Evolutionary conservation across 2,797 vertebrate species (phyloP).

Genomic region (Cyclopterus lumpus): DNA sequence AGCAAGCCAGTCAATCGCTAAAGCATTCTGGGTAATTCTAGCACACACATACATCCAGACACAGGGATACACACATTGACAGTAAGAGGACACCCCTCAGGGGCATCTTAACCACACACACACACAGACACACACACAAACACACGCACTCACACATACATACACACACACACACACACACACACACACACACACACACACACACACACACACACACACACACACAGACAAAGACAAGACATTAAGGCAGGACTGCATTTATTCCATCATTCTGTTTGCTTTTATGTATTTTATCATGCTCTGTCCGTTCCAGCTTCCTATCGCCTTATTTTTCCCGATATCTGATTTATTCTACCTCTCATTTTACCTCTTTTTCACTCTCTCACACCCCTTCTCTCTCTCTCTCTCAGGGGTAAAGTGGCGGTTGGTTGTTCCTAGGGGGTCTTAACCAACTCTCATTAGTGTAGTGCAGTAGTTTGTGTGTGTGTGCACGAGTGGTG

Average conservation of each 20-base stretch:
- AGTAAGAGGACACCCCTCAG: constrained; percentile 84
- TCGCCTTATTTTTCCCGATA: constrained; percentile 5
- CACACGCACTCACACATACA: constrained; percentile 48
- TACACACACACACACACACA: constrained; percentile 35
- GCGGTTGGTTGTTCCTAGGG: constrained; percentile 84
- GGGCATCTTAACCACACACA: constrained; percentile 67
- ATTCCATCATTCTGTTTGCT: constrained; percentile 5
- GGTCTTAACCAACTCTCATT: constrained; percentile 93
- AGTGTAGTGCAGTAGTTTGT: constrained; percentile 81
- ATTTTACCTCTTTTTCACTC: constrained; percentile 14
- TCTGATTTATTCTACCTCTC: constrained; percentile 3
- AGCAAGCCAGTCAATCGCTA: constrained; percentile 86
- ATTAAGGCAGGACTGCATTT: constrained; percentile 31
- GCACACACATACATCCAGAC: constrained; percentile 78
- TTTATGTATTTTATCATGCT: not conserved
- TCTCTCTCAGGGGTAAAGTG: constrained; percentile 61
- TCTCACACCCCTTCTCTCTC: constrained; percentile 17
- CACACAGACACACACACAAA: constrained; percentile 36
- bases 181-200: not conserved
- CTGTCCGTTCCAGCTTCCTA: constrained; percentile 9
- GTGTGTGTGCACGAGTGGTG: constrained; percentile 48
- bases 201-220: too few species aligned
- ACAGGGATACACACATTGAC: constrained; percentile 82
- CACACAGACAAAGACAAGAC: constrained; percentile 21
- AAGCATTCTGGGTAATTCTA: constrained; percentile 87